Evolutionary conservation across 2,797 vertebrate species (phyloP).

Genomic region (Phoxinus dragarum): DNA sequence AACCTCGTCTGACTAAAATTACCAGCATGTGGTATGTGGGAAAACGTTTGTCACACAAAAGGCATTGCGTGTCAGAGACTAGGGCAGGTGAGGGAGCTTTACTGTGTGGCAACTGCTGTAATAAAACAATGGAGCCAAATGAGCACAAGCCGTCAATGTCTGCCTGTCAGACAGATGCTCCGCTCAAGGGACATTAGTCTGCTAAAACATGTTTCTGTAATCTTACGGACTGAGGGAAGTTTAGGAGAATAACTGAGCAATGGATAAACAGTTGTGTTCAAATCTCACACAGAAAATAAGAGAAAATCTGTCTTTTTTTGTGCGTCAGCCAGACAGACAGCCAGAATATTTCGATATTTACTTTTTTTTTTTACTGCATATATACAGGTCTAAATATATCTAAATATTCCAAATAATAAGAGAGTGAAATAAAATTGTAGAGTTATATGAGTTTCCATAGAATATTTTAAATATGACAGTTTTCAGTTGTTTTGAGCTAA

Average conservation of each 20-base stretch:
- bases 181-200: not conserved
- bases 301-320: not conserved
- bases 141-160: constrained; percentile 25
- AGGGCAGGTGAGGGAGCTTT: constrained; percentile 50
- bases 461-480: too few species aligned
- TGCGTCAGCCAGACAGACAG: not conserved
- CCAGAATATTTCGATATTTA: not conserved
- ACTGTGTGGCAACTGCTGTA: constrained; percentile 37
- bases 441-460: too few species aligned
- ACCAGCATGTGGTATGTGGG: constrained; percentile 39
- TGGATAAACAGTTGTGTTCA: not conserved
- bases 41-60: constrained; percentile 40
- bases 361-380: too few species aligned
- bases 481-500: too few species aligned
- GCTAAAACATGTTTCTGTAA: constrained; percentile 1
- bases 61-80: constrained; percentile 28
- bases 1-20: constrained; percentile 46
- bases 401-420: not conserved
- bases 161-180: constrained; percentile 29
- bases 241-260: not conserved
- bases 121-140: constrained; percentile 45
- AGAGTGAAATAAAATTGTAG: not conserved
- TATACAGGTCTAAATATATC: too few species aligned
- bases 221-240: not conserved
- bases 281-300: not conserved